These are phyloP conservation scores for Heteronetta atricapilla DNA, from an alignment of 2,113 vertebrate species.

Conservation along the genomic window DNA sequence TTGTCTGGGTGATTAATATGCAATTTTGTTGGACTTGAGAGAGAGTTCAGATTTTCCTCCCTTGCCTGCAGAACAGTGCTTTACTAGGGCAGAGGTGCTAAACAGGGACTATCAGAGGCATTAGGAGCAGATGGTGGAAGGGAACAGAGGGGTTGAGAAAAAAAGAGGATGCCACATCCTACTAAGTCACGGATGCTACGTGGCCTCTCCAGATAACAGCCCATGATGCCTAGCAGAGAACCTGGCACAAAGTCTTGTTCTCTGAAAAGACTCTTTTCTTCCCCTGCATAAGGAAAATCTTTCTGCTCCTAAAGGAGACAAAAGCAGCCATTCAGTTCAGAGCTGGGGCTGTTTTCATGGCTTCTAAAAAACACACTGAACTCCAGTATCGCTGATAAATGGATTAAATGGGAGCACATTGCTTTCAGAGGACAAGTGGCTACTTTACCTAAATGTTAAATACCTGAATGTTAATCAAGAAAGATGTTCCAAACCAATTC, in stretches of 20 bases:
- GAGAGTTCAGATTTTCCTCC: neutral
- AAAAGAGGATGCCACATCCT: neutral
- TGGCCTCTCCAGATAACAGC: neutral
- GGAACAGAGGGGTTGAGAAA: neutral
- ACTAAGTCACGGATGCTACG: fast-evolving
- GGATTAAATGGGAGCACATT: neutral
- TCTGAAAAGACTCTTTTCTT: slow-evolving; percentile 35
- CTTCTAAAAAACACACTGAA: neutral
- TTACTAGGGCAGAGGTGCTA: neutral
- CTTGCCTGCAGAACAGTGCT: neutral
- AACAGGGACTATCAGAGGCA: neutral
- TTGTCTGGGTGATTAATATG: slow-evolving; percentile 16
- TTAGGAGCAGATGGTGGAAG: neutral
- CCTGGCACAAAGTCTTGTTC: neutral
- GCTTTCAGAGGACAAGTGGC: neutral
- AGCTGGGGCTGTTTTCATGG: neutral
- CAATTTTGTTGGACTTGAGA: neutral
- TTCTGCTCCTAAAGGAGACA: neutral
- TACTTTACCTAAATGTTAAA: neutral
- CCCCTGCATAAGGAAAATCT: neutral
- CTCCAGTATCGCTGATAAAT: neutral
- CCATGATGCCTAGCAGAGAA: neutral
- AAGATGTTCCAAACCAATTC: neutral
- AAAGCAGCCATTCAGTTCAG: slow-evolving; percentile 12
- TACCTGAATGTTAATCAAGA: neutral